Conservation (phyloP, 2,888 invertebrate genomes). For the Mimas tiliae region DNA sequence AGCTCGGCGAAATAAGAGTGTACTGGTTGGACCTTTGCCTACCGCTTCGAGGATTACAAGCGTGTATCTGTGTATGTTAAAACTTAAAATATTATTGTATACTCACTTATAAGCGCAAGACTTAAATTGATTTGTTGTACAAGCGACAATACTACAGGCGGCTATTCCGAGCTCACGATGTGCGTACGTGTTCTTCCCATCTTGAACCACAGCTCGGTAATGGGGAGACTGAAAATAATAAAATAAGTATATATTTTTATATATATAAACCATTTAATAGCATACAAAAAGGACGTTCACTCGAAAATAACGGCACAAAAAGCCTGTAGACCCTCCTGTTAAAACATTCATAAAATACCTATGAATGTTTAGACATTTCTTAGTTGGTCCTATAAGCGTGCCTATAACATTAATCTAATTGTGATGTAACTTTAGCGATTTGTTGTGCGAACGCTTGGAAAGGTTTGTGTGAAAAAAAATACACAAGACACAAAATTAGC, state of each 20-base stretch:
- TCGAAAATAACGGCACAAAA: neutral
- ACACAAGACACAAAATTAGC: too few species aligned
- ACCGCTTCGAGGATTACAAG: too few species aligned
- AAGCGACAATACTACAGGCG: slow-evolving; percentile 68
- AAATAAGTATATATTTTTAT: neutral
- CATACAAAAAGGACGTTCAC: neutral
- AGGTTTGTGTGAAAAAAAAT: too few species aligned
- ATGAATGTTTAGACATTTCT: too few species aligned
- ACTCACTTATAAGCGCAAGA: slow-evolving; percentile 71
- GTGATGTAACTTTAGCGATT: too few species aligned
- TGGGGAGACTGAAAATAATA: slow-evolving; percentile 51
- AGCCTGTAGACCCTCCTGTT: too few species aligned
- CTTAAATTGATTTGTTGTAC: slow-evolving; percentile 60
- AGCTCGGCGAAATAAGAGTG: too few species aligned
- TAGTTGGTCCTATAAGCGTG: too few species aligned
- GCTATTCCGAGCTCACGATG: slow-evolving; percentile 60
- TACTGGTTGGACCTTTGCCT: too few species aligned
- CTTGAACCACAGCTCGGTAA: slow-evolving; percentile 78
- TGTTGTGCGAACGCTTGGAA: too few species aligned
- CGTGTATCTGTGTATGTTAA: too few species aligned
- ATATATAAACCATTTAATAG: neutral
- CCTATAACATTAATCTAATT: too few species aligned
- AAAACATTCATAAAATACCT: neutral
- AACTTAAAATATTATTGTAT: neutral
- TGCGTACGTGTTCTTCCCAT: slow-evolving; percentile 72